Conservation (phyloP, 2,888 invertebrate genomes). For the Tryphoninae sp. region DNA sequence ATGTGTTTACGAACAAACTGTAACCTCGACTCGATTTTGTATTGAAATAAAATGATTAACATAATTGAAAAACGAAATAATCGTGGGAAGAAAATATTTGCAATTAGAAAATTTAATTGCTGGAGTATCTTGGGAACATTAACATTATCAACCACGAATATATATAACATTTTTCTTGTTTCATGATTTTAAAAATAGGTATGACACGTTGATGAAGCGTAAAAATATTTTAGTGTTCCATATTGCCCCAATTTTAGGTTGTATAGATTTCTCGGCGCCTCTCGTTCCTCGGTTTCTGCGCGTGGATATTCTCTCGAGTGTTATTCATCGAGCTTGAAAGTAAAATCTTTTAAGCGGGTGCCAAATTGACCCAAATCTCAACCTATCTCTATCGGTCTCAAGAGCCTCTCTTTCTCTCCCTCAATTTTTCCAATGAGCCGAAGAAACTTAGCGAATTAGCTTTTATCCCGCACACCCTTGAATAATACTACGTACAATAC, state of each 20-base stretch:
- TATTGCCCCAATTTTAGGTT: not conserved
- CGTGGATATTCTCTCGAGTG: slow-evolving; percentile 37
- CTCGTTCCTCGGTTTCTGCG: slow-evolving; percentile 48
- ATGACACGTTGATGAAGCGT: not conserved
- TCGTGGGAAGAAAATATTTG: too few species aligned
- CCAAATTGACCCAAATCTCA: slow-evolving; percentile 68
- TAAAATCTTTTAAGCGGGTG: slow-evolving; percentile 72
- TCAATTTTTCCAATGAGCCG: slow-evolving; percentile 31
- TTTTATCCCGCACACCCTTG: slow-evolving; percentile 41
- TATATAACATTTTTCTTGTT: too few species aligned
- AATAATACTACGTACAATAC: slow-evolving; percentile 34
- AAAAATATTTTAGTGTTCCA: not conserved
- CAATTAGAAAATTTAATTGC: too few species aligned
- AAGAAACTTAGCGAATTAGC: slow-evolving; percentile 59
- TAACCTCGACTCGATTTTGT: not conserved
- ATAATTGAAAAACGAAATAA: too few species aligned
- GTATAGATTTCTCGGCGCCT: slow-evolving; percentile 43
- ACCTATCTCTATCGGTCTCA: slow-evolving; percentile 43
- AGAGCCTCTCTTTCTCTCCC: slow-evolving; percentile 10
- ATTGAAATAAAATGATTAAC: too few species aligned
- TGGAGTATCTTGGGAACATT: too few species aligned
- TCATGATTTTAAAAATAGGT: too few species aligned
- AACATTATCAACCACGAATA: too few species aligned
- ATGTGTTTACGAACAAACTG: not conserved
- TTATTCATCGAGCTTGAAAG: slow-evolving; percentile 47